Conservation (phyloP, 2,888 invertebrate genomes). For the Anodontia alba region DNA sequence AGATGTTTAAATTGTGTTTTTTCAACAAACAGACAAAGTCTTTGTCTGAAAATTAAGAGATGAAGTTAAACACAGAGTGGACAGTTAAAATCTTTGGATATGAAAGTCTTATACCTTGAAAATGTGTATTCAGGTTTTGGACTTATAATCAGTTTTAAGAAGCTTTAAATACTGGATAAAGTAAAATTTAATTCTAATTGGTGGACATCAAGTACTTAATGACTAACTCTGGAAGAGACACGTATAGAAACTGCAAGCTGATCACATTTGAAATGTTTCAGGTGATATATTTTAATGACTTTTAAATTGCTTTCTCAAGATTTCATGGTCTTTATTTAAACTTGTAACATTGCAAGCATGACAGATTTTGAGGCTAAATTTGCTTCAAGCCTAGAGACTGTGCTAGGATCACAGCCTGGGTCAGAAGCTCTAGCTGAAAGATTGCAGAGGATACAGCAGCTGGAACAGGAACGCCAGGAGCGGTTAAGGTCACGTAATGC, state of each 20-base stretch:
- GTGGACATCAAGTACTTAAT: too few species aligned
- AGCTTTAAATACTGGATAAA: too few species aligned
- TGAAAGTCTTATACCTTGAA: too few species aligned
- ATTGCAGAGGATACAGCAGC: slow-evolving; percentile 55
- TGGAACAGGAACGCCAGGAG: slow-evolving; percentile 48
- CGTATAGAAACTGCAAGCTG: too few species aligned
- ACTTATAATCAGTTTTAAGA: too few species aligned
- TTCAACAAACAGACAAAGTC: not conserved
- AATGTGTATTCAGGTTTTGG: too few species aligned
- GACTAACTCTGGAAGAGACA: too few species aligned
- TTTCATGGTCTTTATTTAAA: not conserved
- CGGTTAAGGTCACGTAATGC: not conserved
- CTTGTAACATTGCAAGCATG: not conserved
- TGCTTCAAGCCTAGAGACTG: not conserved
- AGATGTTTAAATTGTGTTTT: too few species aligned
- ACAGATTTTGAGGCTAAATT: slow-evolving; percentile 6
- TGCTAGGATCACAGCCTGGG: not conserved
- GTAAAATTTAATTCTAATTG: too few species aligned
- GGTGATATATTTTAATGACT: not conserved
- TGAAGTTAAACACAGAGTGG: too few species aligned
- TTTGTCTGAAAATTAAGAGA: not conserved
- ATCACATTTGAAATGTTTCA: too few species aligned
- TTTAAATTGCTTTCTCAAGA: not conserved
- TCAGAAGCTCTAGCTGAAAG: slow-evolving; percentile 27
- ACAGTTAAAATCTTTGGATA: too few species aligned